Conservation (phyloP, 2,797 vertebrate genomes). For the Percopsis omiscomaycus region DNA sequence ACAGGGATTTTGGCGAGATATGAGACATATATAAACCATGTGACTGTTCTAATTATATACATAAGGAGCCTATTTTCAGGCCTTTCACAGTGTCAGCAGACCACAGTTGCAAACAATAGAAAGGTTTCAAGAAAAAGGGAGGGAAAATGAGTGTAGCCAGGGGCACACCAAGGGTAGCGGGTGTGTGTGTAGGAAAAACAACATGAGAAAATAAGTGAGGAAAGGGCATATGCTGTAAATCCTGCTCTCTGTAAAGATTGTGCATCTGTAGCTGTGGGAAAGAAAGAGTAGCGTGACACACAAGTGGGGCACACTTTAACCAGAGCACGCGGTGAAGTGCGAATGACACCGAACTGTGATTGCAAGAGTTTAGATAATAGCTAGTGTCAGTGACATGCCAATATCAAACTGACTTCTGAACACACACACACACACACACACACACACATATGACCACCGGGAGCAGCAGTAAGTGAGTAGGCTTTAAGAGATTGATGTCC, state of each 20-base stretch:
- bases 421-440: neutral
- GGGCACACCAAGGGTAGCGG: slow-evolving; percentile 15
- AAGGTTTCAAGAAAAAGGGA: neutral
- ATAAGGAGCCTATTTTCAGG: slow-evolving; percentile 4
- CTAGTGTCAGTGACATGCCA: slow-evolving; percentile 37
- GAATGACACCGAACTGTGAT: slow-evolving; percentile 1
- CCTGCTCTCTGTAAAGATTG: slow-evolving; percentile 33
- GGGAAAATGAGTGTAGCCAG: neutral
- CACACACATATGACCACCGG: slow-evolving; percentile 62
- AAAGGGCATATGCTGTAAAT: slow-evolving; percentile 32
- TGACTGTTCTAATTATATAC: slow-evolving; percentile 4
- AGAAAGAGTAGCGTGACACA: slow-evolving; percentile 3
- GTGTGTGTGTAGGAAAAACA: neutral
- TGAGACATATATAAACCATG: slow-evolving; percentile 12
- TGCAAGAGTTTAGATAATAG: slow-evolving; percentile 25
- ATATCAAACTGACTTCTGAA: slow-evolving; percentile 26
- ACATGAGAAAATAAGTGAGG: slow-evolving; percentile 8
- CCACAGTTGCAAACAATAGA: slow-evolving; percentile 17
- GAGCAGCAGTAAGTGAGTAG: slow-evolving; percentile 78
- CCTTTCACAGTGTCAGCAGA: neutral
- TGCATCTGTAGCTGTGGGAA: slow-evolving; percentile 17
- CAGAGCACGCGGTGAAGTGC: neutral
- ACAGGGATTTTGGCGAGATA: slow-evolving; percentile 26
- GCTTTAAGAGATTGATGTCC: slow-evolving; percentile 87
- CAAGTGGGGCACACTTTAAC: neutral